These are phyloP conservation scores for Sterrhoptilus dennistouni DNA, from an alignment of 2,113 vertebrate species.

Conservation along the genomic window DNA sequence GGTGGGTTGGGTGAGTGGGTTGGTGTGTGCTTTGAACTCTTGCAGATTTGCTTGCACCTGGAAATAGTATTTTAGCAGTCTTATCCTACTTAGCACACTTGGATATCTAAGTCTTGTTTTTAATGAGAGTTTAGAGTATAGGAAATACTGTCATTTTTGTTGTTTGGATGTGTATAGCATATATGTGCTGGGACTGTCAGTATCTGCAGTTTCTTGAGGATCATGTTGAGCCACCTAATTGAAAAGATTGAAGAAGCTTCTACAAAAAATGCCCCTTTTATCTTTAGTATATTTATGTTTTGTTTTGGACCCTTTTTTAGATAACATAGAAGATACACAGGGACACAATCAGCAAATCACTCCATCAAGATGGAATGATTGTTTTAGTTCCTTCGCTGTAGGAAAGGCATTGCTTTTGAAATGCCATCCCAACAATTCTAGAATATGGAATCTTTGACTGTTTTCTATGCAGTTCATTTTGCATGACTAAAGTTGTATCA, in stretches of 20 bases:
- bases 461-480: background rate
- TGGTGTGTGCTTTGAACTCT: background rate
- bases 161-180: background rate
- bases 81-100: background rate
- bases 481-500: background rate
- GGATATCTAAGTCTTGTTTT: background rate
- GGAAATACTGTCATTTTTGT: background rate
- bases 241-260: background rate
- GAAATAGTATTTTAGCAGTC: background rate
- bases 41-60: background rate
- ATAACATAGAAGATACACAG: background rate
- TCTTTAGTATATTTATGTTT: background rate
- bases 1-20: background rate
- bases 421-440: background rate
- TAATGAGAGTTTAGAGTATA: background rate
- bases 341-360: background rate
- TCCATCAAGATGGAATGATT: background rate
- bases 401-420: background rate
- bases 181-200: accelerated
- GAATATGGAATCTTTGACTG: background rate
- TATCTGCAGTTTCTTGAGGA: background rate
- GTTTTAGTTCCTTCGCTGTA: background rate
- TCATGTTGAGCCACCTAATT: background rate
- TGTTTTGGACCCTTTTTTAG: background rate
- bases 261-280: background rate